These are phyloP conservation scores for Micromussa lordhowensis DNA, from an alignment of 92 coral and sea anemone genomes.

Conservation along the genomic window DNA sequence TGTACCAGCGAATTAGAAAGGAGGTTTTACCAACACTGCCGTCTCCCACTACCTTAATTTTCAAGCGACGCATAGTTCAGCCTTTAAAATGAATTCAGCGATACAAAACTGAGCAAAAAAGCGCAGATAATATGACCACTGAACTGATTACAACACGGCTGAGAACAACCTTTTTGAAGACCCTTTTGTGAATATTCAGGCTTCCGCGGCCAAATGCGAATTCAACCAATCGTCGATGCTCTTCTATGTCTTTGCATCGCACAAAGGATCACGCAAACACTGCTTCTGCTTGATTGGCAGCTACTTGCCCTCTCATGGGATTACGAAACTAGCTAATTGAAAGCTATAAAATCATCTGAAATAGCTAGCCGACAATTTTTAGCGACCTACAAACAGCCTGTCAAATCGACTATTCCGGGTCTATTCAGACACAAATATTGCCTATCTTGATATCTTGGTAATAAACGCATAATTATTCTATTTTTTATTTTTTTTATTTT, in stretches of 20 bases:
- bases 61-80: slow-evolving; percentile 65
- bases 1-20: slow-evolving; percentile 74
- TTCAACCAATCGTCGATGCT: slow-evolving; percentile 18
- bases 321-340: background rate
- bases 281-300: background rate
- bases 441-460: background rate
- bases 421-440: background rate
- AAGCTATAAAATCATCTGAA: background rate
- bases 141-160: background rate
- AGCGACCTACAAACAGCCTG: background rate
- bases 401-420: background rate
- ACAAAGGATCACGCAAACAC: slow-evolving; percentile 18
- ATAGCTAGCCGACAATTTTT: background rate
- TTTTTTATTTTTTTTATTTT: background rate
- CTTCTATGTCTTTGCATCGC: background rate
- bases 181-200: slow-evolving; percentile 3
- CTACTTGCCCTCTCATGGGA: background rate
- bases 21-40: slow-evolving; percentile 91
- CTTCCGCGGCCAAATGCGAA: slow-evolving; percentile 19
- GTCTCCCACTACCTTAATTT: slow-evolving; percentile 88
- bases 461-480: background rate
- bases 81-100: background rate
- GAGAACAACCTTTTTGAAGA: background rate
- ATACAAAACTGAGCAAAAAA: background rate
- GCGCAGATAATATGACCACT: background rate